These are phyloP conservation scores for Harpagoxenus sublaevis DNA, from an alignment of 2,888 invertebrate genomes.

Conservation along the genomic window DNA sequence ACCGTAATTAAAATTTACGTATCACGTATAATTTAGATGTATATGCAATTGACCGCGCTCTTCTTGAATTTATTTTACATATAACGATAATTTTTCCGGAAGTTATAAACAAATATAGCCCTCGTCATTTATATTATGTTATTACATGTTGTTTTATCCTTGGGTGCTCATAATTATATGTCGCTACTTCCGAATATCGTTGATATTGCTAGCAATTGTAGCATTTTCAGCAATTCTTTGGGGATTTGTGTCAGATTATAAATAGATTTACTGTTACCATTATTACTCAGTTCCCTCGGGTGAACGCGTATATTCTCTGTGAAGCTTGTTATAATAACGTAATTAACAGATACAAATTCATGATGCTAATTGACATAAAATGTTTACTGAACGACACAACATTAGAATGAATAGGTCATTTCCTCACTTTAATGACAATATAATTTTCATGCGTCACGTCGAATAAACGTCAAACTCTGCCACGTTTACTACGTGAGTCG, in stretches of 20 bases:
- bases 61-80: background rate
- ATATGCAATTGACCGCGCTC: background rate
- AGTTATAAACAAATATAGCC: background rate
- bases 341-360: constrained; percentile 45
- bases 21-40: background rate
- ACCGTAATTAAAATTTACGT: background rate
- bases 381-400: constrained; percentile 19
- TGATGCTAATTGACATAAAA: constrained; percentile 41
- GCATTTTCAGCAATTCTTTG: constrained; percentile 32
- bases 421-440: background rate
- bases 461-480: background rate
- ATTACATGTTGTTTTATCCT: constrained; percentile 3
- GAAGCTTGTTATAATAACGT: constrained; percentile 28
- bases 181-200: constrained; percentile 1
- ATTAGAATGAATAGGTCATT: constrained; percentile 13
- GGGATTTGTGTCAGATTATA: constrained; percentile 36
- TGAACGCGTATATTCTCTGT: background rate
- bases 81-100: background rate
- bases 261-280: constrained; percentile 32
- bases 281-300: constrained; percentile 26
- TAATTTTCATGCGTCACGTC: background rate
- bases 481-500: background rate
- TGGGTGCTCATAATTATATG: background rate
- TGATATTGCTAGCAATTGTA: constrained; percentile 10
- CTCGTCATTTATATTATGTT: constrained; percentile 2